Base-by-base conservation (phyloP, 2,888 invertebrate species). In the Pogonocherus hispidulus region DNA sequence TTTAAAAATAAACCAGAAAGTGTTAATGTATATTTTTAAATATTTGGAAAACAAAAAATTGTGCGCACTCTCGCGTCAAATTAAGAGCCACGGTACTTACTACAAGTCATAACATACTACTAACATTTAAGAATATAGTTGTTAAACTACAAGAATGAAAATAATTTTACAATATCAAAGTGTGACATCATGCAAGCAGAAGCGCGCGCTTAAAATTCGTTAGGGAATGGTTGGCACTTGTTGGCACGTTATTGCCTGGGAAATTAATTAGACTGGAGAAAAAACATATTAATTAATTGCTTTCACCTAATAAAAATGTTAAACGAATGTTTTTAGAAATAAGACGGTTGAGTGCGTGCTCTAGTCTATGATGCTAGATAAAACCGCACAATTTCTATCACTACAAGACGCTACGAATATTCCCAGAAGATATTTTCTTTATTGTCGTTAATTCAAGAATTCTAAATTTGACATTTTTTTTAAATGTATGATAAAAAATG, bases 111-210 rank as follows among this genome's bases (percentile, higher is more conserved):
- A n/a, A 55, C 46, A 44, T 54, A 47, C 63, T 63, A 41, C 46
- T 35, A 47, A 54, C 55, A 47, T 32, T 44, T 54, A 46, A 47
- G 35, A 55, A 55, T 23, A 44, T 11, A 23, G 14, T 32, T 32
- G 67, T 56, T 56, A 55, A 57, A 52, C 16, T 27, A 41, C 32
- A 66, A 66, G 72, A 68, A 67, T 67, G 63, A 65, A 68, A 69
- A 67, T 68, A 55, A 67, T 66, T 67, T 65, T 70, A 64, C 63
- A 69, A 67, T 66, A 66, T 67, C 54, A 65, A 46, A 46, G 46
- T 54, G 64, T 73, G 73, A 73, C 67, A 67, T 73, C 73, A 73
- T 67, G 16, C 16, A 23, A 5, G 20, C 70, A 73, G 32, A 46
- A 67, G 73, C 73, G 73, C 56, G 54, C 56, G 51, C 5, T 9